phyloP scores from a whole-genome alignment of 2,888 invertebrate species.

The Congeria kusceri region DNA sequence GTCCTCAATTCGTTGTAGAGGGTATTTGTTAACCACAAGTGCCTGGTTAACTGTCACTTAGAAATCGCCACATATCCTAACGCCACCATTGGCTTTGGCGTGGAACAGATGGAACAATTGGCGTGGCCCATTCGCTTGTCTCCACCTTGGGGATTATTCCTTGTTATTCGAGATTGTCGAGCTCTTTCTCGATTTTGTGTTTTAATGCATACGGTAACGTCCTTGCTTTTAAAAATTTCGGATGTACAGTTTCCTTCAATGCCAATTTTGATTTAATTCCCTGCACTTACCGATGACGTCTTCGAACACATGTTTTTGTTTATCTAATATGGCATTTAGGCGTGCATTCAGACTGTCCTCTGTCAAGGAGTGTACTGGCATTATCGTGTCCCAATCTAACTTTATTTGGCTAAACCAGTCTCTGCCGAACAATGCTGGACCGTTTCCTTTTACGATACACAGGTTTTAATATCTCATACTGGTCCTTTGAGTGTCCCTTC shows the following conservation, averaged over 20 bases:
- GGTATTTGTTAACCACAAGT: conserved; percentile 74
- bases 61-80: conserved; percentile 71
- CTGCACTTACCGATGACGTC: conserved; percentile 35
- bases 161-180: conserved; percentile 7
- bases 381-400: conserved; percentile 26
- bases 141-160: conserved; percentile 22
- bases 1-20: conserved; percentile 66
- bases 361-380: neutral
- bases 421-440: conserved; percentile 33
- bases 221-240: conserved; percentile 63
- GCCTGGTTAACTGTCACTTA: conserved; percentile 69
- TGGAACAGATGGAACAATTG: conserved; percentile 14
- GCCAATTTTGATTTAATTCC: conserved; percentile 43
- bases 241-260: conserved; percentile 34
- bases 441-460: conserved; percentile 14
- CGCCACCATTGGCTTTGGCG: neutral
- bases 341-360: neutral
- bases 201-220: conserved; percentile 55
- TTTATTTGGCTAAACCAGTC: conserved; percentile 37
- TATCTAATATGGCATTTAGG: neutral
- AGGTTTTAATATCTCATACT: neutral
- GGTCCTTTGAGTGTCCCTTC: neutral
- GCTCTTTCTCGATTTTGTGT: conserved; percentile 39
- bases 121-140: conserved; percentile 28
- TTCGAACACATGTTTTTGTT: conserved; percentile 16